Evolutionary conservation across 2,797 vertebrate species (phyloP).

Genomic region (Acanthiza pusilla): DNA sequence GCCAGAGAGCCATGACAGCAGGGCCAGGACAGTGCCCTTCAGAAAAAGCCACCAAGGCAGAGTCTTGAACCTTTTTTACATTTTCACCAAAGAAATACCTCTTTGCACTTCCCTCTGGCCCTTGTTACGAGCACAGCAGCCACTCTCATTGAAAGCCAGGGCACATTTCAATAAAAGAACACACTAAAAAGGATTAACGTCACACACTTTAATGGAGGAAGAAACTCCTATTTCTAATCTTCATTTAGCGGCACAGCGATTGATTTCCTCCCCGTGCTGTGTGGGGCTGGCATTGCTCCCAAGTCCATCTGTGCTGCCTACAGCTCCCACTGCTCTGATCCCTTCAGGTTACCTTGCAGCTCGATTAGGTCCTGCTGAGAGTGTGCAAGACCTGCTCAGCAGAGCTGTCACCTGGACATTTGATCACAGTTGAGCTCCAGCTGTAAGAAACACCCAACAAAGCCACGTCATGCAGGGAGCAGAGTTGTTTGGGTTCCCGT

Average conservation of each 20-base stretch:
- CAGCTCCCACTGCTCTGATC: slow-evolving; percentile 36
- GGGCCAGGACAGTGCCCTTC: not conserved
- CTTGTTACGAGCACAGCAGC: not conserved
- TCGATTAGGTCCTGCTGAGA: slow-evolving; percentile 22
- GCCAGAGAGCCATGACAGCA: not conserved
- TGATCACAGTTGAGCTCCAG: slow-evolving; percentile 38
- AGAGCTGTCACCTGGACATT: slow-evolving; percentile 34
- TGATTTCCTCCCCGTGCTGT: not conserved
- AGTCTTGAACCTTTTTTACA: not conserved
- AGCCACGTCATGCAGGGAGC: not conserved
- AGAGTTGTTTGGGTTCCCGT: slow-evolving; percentile 39
- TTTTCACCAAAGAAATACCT: not conserved
- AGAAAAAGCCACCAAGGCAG: not conserved
- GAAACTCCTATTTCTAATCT: slow-evolving; percentile 2
- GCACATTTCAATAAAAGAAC: not conserved
- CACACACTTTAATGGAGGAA: not conserved
- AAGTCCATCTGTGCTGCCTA: not conserved
- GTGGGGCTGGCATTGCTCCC: not conserved
- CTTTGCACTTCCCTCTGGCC: not conserved
- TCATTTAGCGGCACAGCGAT: not conserved
- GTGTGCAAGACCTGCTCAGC: slow-evolving; percentile 1
- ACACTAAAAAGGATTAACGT: not conserved
- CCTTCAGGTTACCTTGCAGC: slow-evolving; percentile 31
- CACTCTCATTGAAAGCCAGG: not conserved
- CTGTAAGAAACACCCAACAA: slow-evolving; percentile 40